A percentile compares a stretch with the other conserved stretches of the same genome.
phyloP scores from a whole-genome alignment of 2,113 vertebrate species.

The Arenaria interpres region DNA sequence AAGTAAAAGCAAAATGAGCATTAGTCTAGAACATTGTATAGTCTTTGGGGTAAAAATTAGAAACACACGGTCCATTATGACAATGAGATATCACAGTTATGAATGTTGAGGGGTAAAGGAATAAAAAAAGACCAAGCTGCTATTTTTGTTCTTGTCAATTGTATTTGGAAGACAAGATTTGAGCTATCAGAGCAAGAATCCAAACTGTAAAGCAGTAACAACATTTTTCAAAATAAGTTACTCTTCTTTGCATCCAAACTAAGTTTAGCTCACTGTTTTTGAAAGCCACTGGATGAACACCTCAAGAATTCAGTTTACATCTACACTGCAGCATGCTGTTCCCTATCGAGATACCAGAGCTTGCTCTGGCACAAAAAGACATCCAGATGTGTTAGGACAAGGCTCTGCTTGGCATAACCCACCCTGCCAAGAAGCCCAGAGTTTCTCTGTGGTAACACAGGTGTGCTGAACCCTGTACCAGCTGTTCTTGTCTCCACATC shows the following conservation, averaged over 20 bases:
- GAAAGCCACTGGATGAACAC: neutral
- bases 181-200: neutral
- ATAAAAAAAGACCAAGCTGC: neutral
- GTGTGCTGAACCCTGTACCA: neutral
- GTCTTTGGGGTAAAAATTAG: neutral
- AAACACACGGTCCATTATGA: neutral
- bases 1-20: neutral
- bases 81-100: neutral
- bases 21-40: neutral
- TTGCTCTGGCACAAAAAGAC: neutral
- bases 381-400: accelerated
- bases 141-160: neutral
- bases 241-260: neutral
- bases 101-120: neutral
- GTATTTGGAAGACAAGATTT: neutral
- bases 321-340: neutral
- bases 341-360: neutral
- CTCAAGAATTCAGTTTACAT: neutral
- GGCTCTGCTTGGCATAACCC: neutral
- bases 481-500: neutral
- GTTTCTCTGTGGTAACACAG: neutral
- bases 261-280: neutral
- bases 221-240: neutral
- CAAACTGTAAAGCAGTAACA: neutral
- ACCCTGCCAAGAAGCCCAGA: neutral